Evolutionary conservation across 2,797 vertebrate genomes (phyloP).

Genomic region (Lycodopsis pacificus): DNA sequence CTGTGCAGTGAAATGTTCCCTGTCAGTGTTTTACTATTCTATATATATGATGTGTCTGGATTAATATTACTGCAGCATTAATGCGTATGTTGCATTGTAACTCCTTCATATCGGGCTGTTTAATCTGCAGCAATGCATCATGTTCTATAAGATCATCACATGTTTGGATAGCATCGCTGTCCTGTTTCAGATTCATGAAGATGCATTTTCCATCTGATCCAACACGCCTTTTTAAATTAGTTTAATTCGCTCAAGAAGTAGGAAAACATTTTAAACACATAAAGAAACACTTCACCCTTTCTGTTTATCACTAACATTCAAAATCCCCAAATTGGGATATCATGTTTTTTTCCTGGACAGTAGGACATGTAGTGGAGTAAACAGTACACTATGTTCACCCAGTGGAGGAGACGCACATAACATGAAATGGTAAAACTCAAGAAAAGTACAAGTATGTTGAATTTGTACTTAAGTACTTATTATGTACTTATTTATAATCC

Average conservation of each 20-base stretch:
- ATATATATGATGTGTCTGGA: too few species aligned
- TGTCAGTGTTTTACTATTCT: neutral
- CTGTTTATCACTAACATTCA: neutral
- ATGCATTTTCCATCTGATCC: neutral
- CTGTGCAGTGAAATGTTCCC: neutral
- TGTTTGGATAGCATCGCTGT: neutral
- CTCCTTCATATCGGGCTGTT: neutral
- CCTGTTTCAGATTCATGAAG: too few species aligned
- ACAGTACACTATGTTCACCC: too few species aligned
- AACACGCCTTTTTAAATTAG: neutral
- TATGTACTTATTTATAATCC: neutral
- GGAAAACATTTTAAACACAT: neutral
- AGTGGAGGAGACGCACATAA: neutral
- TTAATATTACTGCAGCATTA: too few species aligned
- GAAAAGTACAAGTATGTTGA: neutral
- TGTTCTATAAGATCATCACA: neutral
- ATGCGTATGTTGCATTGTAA: neutral
- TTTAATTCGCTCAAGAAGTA: neutral
- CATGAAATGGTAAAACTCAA: neutral
- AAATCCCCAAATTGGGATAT: neutral
- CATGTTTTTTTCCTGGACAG: neutral
- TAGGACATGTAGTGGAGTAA: neutral
- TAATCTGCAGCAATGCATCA: neutral
- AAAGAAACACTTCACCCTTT: neutral
- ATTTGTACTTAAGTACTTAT: neutral